These are phyloP conservation scores for Mamestra configurata DNA, from an alignment of 1,140 invertebrate genomes.

Conservation along the genomic window DNA sequence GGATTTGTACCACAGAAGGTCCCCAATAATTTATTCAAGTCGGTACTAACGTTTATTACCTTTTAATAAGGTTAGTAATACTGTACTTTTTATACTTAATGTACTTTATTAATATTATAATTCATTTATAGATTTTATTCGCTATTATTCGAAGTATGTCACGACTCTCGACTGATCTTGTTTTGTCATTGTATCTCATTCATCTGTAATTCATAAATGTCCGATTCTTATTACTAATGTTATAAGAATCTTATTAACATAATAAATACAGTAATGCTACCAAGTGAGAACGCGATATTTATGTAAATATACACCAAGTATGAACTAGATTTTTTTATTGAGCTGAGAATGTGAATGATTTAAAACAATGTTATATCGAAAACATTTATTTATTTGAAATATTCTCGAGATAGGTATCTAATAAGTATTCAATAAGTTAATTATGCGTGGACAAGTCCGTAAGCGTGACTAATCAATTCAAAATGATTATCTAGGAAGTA, in stretches of 20 bases:
- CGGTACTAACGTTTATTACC: too few species aligned
- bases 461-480: not conserved
- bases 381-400: not conserved
- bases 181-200: constrained; percentile 24
- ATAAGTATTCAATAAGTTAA: not conserved
- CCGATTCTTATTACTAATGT: not conserved
- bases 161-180: constrained; percentile 9
- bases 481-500: not conserved
- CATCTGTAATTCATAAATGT: constrained; percentile 25
- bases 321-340: not conserved
- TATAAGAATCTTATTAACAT: constrained; percentile 6
- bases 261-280: constrained; percentile 28
- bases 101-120: not conserved
- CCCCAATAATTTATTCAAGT: too few species aligned
- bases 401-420: not conserved
- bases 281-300: constrained; percentile 31
- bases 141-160: constrained; percentile 34
- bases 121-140: not conserved
- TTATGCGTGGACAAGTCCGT: not conserved
- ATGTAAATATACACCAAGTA: not conserved
- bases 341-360: not conserved
- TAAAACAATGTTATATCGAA: not conserved
- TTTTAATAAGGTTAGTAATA: not conserved
- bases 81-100: not conserved
- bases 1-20: too few species aligned